Evolutionary conservation across 1,140 invertebrate species (phyloP).

Genomic region (Bombyx mori): DNA sequence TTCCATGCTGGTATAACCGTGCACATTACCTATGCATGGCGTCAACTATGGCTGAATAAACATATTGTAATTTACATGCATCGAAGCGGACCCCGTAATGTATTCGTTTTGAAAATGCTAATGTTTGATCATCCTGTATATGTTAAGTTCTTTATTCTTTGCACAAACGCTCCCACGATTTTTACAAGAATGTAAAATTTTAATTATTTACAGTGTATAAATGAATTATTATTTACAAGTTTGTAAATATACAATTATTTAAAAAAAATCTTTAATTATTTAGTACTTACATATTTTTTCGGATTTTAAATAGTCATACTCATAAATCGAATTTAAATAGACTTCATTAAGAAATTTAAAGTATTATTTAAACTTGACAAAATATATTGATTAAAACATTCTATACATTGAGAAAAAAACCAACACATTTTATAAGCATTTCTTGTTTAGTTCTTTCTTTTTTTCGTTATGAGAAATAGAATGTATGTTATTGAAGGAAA

Average conservation of each 20-base stretch:
- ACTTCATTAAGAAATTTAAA: too few species aligned
- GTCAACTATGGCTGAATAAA: slow-evolving; percentile 60
- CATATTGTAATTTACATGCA: slow-evolving; percentile 66
- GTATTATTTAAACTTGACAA: too few species aligned
- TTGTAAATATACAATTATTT: background rate
- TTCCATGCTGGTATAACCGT: slow-evolving; percentile 13
- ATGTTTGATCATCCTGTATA: slow-evolving; percentile 38
- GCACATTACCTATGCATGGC: slow-evolving; percentile 58
- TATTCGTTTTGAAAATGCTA: slow-evolving; percentile 58
- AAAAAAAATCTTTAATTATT: background rate
- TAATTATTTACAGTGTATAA: background rate
- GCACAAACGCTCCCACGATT: slow-evolving; percentile 26
- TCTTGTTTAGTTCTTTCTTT: too few species aligned
- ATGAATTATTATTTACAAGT: background rate
- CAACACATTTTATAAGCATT: too few species aligned
- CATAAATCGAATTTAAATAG: too few species aligned
- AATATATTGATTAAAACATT: too few species aligned
- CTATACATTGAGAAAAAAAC: too few species aligned
- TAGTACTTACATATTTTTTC: too few species aligned
- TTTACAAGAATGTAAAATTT: background rate
- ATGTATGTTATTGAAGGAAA: background rate
- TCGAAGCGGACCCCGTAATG: slow-evolving; percentile 62
- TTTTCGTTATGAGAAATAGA: too few species aligned
- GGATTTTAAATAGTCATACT: too few species aligned
- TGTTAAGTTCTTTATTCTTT: slow-evolving; percentile 35